These are phyloP conservation scores for Molossus molossus DNA, from an alignment of 2,797 vertebrate genomes.

Conservation along the genomic window DNA sequence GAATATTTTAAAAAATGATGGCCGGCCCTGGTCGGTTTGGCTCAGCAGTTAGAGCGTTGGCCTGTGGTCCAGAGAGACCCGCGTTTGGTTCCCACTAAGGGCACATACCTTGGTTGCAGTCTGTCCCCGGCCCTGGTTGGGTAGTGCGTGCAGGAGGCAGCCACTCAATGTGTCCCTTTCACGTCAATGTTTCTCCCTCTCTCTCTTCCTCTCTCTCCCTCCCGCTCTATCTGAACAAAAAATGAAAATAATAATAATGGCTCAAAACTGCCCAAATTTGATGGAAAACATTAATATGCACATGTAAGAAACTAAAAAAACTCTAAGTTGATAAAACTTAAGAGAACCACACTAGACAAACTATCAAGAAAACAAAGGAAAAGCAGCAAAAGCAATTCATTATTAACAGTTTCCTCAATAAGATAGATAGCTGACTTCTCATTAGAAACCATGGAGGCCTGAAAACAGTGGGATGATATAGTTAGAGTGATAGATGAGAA, in stretches of 20 bases:
- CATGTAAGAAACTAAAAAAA: neutral
- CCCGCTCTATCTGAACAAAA: too few relatives aligned
- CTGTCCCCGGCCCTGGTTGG: too few relatives aligned
- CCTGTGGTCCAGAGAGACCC: too few relatives aligned
- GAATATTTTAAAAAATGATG: conserved; percentile 17
- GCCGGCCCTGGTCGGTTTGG: too few relatives aligned
- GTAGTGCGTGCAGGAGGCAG: too few relatives aligned
- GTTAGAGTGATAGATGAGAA: neutral
- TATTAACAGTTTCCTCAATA: neutral
- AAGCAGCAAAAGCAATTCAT: conserved; percentile 14
- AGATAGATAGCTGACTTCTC: neutral
- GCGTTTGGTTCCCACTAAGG: too few relatives aligned
- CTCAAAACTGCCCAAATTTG: neutral
- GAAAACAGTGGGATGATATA: neutral
- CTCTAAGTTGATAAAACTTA: neutral
- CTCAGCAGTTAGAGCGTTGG: too few relatives aligned
- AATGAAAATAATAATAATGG: neutral
- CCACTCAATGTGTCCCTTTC: too few relatives aligned
- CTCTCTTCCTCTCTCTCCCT: too few relatives aligned
- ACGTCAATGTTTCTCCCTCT: too few relatives aligned
- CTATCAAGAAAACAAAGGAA: neutral
- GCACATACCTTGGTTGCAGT: too few relatives aligned
- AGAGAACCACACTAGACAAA: conserved; percentile 18
- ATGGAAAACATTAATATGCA: neutral
- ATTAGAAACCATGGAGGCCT: neutral